Evolutionary conservation across 2,888 invertebrate genomes (phyloP), one percentile per base, ranked within the genome.

Genomic region (Nephrocerus scutellatus): DNA sequence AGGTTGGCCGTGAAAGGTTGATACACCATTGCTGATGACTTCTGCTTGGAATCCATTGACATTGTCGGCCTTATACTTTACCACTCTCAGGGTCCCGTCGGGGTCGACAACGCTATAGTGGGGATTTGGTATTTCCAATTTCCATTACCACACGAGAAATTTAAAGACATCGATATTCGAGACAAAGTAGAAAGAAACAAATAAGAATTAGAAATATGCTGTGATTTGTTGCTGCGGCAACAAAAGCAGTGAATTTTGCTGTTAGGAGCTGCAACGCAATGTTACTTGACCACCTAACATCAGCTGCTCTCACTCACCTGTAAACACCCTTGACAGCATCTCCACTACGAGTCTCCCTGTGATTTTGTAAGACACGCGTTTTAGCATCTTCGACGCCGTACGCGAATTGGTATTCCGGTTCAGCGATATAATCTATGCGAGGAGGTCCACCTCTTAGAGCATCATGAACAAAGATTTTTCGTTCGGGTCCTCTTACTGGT

Each of bases 361-460:
- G 82, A 55, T 76, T 77, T 65, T 85, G 84, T 38, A 75, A 75
- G 63, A 84, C 82, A 36, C 82, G 81, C 15, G 79, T 79, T 49
- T 75, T 71, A 5, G 80, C 80, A 64, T 85, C 84, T 53, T 82
- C 79, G 22, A 85, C 81, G 33, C 84, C 84, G 55, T 84, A 85
- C 2, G 81, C 75, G 64, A 82, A 85, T 25, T 75, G 73, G 57
- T 85, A 85, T 61, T 83, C 82, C 12, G 84, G 84, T 58, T 79
- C 79, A 2, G 82, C 83, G 62, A 80, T 74, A 61, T 79, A 83
- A 61, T 83, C 83, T 31, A 80, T 72, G 59, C 75, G 74, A 57
- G 74, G 63, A 47, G 72, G 72, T 8, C 71, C 72, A 40, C 73
- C 53, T 36, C 53, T 51, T 38, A 54, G 46, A 24, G 50, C 55